Evolutionary conservation across 2,888 invertebrate genomes (phyloP), one percentile per base, ranked within the genome.

Genomic region (Vandiemenella viatica): DNA sequence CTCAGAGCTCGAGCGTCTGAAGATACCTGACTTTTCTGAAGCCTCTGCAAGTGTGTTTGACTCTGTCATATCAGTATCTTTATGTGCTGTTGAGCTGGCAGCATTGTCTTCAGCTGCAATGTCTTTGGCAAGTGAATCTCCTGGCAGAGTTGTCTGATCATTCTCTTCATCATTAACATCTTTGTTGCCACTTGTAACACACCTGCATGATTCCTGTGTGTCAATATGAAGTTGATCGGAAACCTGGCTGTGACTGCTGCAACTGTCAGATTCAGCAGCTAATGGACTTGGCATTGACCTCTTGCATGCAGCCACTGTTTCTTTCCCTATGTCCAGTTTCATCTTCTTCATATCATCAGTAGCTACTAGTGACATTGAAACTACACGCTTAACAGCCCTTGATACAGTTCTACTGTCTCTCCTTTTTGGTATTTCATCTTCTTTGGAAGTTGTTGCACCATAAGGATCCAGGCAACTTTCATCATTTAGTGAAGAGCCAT

Each of bases 201-300:
- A 52, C 38, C 45, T 47, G 40, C 49, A 44, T 45, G 54, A 53
- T 26, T 51, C 51, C 51, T 41, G 49, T 51, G 48, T 43, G 18
- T 49, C 55, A 19, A 49, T 40, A 40, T 23, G 45, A 43, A 23
- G 40, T 45, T 41, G 62, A 4, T 63, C 65, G 15, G n/a, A n/a
- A n/a, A n/a, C n/a, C n/a, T n/a, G n/a, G 64, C 65, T 44, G 61
- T 63, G 21, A 66, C 67, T 1, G 63, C 61, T 5, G 65, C 64
- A 18, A n/a, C n/a, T n/a, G n/a, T n/a, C n/a, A n/a, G n/a, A n/a
- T n/a, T n/a, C n/a, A n/a, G n/a, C n/a, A n/a, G n/a, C n/a, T n/a
- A n/a, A n/a, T n/a, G n/a, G n/a, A n/a, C n/a, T n/a, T n/a, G n/a
- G n/a, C n/a, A n/a, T n/a, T n/a, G n/a, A n/a, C n/a, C n/a, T n/a